Conservation (phyloP, 1,140 invertebrate species). For the Cotesia chilonis region DNA sequence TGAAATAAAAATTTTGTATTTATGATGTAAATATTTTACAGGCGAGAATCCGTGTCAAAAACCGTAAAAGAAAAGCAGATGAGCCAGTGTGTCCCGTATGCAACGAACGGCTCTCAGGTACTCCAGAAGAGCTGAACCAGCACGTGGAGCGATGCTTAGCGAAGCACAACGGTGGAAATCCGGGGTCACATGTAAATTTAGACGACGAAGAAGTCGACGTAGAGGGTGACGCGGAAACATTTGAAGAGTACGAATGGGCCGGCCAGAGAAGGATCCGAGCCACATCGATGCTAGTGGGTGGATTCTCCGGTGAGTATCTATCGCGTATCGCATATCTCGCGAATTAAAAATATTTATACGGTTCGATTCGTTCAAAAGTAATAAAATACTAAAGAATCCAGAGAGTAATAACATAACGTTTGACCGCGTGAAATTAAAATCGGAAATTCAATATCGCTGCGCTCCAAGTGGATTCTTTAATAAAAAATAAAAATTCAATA, state of each 20-base stretch:
- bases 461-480: too few relatives aligned
- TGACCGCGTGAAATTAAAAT: too few relatives aligned
- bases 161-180: slow-evolving; percentile 67
- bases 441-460: too few relatives aligned
- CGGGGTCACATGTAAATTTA: slow-evolving; percentile 50
- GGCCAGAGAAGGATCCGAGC: slow-evolving; percentile 78
- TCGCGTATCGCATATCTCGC: not conserved
- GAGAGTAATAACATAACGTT: too few relatives aligned
- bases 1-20: too few relatives aligned
- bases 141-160: slow-evolving; percentile 81
- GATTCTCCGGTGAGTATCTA: slow-evolving; percentile 69
- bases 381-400: too few relatives aligned
- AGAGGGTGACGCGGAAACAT: slow-evolving; percentile 72
- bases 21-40: slow-evolving; percentile 47
- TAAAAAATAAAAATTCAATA: too few relatives aligned
- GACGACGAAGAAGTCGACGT: slow-evolving; percentile 77
- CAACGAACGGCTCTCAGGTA: slow-evolving; percentile 70
- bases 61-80: slow-evolving; percentile 75
- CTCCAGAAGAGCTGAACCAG: slow-evolving; percentile 76
- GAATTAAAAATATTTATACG: too few relatives aligned
- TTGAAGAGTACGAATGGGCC: slow-evolving; percentile 86
- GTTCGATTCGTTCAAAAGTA: too few relatives aligned
- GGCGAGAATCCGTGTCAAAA: slow-evolving; percentile 71
- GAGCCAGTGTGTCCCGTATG: slow-evolving; percentile 81
- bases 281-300: slow-evolving; percentile 75